Evolutionary conservation across 1,140 invertebrate genomes (phyloP), one percentile per base, ranked within the genome.

Genomic region (Ditylenchus dipsaci): DNA sequence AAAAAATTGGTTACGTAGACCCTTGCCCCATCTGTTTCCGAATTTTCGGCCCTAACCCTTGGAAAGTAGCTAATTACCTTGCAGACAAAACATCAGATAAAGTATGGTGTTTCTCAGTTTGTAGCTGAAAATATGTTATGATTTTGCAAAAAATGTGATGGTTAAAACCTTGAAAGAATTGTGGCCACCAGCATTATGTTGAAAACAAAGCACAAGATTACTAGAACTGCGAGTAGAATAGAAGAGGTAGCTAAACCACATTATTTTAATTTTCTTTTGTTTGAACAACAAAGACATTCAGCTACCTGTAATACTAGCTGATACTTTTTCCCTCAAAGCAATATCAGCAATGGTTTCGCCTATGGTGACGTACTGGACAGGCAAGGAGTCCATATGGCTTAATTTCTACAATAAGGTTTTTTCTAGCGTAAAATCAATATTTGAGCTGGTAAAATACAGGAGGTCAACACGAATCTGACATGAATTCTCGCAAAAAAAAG

Each of bases 21-120:
- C n/a, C n/a, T n/a, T n/a, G n/a, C n/a, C n/a, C n/a, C n/a, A n/a
- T n/a, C n/a, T n/a, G n/a, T n/a, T n/a, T n/a, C n/a, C n/a, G n/a
- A n/a, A n/a, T n/a, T n/a, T n/a, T n/a, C n/a, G n/a, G n/a, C n/a
- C n/a, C n/a, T n/a, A n/a, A n/a, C n/a, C n/a, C n/a, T n/a, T n/a
- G n/a, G n/a, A n/a, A n/a, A n/a, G 11, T 38, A 38, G n/a, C 21
- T 33, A 27, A 29, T 33, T 19, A 5, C 56, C 72, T 49, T 69
- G 57, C 59, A 59, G 26, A 53, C 43, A 62, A 38, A 76, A 69
- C 43, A 76, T 67, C 21, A 76, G 19, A 38, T 76, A 75, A 33
- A 76, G 69, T 8, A 76, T 30, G n/a, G 45, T 73, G 13, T 42
- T 61, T 21, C 74, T 69, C 19, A 76, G 26, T 45, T 76, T 76